Evolutionary conservation across 1,140 invertebrate genomes (phyloP), one percentile per base, ranked within the genome.

Genomic region (Chymomyza costata): DNA sequence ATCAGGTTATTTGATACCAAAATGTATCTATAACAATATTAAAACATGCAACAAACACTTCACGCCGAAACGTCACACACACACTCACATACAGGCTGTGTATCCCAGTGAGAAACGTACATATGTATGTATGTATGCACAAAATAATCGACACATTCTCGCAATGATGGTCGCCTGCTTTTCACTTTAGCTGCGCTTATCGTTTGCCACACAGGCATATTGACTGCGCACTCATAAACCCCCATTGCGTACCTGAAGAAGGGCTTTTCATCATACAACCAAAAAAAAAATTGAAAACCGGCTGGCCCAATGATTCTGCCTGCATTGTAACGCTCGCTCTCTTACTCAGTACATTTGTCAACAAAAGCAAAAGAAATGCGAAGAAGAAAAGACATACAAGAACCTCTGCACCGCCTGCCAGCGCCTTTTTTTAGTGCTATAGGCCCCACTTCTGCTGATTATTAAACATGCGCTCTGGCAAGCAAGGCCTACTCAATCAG

Each of bases 1-100:
- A 81, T 80, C 68, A 80, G 73, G 73, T 80, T 80, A 81, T 81
- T 80, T 81, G 74, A 73, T 65, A 80, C 74, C 74, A 68, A 80
- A 80, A 73, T 80, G 73, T 80, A 80, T 80, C 73, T 80, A 80
- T 80, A 80, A 80, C 73, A 80, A 68, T 45, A 65, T 80, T 80
- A 80, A 81, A 81, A 64, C 64, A 59, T 57, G 65, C 73, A 64
- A 81, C 73, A 69, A 81, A 68, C 54, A 66, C 37, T 34, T 51
- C n/a, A 57, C 39, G 35, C 32, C 13, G 3, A 10, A 25, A 25
- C 8, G 8, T 3, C 21, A 25, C 21, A 25, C 54, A 66, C 28
- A 37, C 31, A 53, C 51, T 56, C 28, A 60, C 37, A 57, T 21
- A 51, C 53, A 56, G n/a, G n/a, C n/a, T n/a, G n/a, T n/a, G n/a